These are phyloP conservation scores for Rotaria magnacalcarata DNA, from an alignment of 2,888 invertebrate genomes.

Conservation along the genomic window DNA sequence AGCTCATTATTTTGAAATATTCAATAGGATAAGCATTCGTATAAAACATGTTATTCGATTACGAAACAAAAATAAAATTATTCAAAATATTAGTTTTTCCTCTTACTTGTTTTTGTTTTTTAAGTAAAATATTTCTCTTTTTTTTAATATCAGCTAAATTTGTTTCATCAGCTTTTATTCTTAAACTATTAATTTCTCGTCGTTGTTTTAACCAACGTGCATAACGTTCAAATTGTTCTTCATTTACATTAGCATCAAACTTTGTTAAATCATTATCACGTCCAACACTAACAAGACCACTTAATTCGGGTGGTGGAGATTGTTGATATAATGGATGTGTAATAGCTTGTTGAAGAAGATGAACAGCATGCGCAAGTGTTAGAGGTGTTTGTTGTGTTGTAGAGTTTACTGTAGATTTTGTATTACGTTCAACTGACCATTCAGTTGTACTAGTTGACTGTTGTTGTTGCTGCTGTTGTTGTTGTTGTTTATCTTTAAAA, in stretches of 20 bases:
- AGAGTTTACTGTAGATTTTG: neutral
- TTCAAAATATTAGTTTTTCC: too few species aligned
- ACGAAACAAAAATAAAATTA: too few species aligned
- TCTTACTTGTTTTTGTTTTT: constrained; percentile 34
- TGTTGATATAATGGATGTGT: constrained; percentile 23
- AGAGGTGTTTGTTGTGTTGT: neutral
- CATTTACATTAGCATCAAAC: neutral
- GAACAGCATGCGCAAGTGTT: constrained; percentile 32
- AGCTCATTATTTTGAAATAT: too few species aligned
- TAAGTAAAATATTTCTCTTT: constrained; percentile 26
- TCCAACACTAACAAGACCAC: neutral
- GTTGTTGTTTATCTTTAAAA: constrained; percentile 27
- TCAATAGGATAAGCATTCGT: too few species aligned
- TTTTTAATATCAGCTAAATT: constrained; percentile 34
- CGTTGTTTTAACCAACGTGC: constrained; percentile 26
- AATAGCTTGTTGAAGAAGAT: constrained; percentile 33
- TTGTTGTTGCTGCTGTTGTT: neutral
- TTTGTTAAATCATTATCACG: constrained; percentile 11
- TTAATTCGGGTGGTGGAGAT: constrained; percentile 24
- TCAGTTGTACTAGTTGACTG: neutral
- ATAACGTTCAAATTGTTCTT: constrained; percentile 29
- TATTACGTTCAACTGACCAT: neutral
- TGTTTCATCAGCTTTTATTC: constrained; percentile 36
- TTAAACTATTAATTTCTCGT: constrained; percentile 13
- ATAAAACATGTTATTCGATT: too few species aligned